phyloP scores from a whole-genome alignment of 2,888 invertebrate genomes.

The Hypomecis punctinalis region DNA sequence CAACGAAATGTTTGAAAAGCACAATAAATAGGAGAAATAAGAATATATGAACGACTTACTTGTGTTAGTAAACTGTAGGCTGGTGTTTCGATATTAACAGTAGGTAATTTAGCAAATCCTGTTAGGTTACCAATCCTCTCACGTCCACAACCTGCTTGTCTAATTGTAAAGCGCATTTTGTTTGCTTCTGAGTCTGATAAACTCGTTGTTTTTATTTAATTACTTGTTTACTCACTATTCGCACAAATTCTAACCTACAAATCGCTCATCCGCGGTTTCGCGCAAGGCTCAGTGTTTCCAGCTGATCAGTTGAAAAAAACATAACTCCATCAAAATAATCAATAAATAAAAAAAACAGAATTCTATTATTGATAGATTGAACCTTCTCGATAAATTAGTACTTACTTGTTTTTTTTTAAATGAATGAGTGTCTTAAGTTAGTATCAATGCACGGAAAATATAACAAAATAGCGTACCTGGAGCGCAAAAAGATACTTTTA shows the following conservation, averaged over 20 bases:
- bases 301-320: too few relatives aligned
- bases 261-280: background rate
- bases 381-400: too few relatives aligned
- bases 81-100: constrained; percentile 88
- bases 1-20: background rate
- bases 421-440: too few relatives aligned
- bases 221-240: too few relatives aligned
- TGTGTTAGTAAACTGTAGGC: constrained; percentile 90
- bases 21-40: constrained; percentile 6
- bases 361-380: too few relatives aligned
- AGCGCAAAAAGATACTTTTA: too few relatives aligned
- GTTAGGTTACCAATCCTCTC: constrained; percentile 88
- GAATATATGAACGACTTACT: constrained; percentile 66
- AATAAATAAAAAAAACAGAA: too few relatives aligned
- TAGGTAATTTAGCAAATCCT: constrained; percentile 84
- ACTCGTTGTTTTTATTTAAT: constrained; percentile 20
- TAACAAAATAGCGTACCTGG: too few relatives aligned
- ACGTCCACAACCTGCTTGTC: constrained; percentile 83
- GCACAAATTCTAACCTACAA: constrained; percentile 40
- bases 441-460: too few relatives aligned
- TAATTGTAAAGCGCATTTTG: constrained; percentile 90
- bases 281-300: too few relatives aligned
- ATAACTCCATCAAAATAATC: too few relatives aligned
- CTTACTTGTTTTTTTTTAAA: too few relatives aligned
- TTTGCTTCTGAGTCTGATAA: constrained; percentile 60